Evolutionary conservation across 1,140 invertebrate species (phyloP).

Genomic region (Tribolium castaneum): DNA sequence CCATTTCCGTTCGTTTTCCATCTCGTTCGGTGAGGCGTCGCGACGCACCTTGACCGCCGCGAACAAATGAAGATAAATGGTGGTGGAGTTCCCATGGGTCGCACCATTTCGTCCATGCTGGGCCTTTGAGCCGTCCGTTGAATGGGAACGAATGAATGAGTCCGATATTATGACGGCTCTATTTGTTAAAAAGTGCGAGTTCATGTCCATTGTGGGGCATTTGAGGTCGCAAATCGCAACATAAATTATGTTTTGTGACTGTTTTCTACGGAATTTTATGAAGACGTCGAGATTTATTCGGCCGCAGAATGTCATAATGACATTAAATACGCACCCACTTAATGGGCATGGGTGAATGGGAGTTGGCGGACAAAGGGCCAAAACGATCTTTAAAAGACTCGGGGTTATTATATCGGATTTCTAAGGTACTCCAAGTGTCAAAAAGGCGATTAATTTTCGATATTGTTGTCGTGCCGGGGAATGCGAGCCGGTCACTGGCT

Average conservation of each 20-base stretch:
- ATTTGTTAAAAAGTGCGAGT: slow-evolving; percentile 35
- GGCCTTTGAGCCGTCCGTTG: neutral
- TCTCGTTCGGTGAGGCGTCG: slow-evolving; percentile 11
- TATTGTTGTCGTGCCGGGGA: neutral
- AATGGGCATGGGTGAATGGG: slow-evolving; percentile 15
- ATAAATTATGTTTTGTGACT: slow-evolving; percentile 40
- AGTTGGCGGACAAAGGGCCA: neutral
- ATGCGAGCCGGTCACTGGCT: neutral
- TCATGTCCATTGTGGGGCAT: slow-evolving; percentile 27
- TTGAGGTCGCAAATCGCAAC: slow-evolving; percentile 41
- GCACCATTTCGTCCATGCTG: slow-evolving; percentile 24
- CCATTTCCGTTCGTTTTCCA: slow-evolving; percentile 53
- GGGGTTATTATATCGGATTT: neutral
- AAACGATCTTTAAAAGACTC: slow-evolving; percentile 17
- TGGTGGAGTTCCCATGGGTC: neutral
- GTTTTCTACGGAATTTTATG: slow-evolving; percentile 24
- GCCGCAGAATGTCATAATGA: slow-evolving; percentile 41
- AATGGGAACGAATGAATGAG: slow-evolving; percentile 19
- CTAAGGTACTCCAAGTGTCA: neutral
- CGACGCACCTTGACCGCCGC: neutral
- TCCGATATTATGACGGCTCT: slow-evolving; percentile 34
- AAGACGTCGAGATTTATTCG: slow-evolving; percentile 38
- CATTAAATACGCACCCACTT: slow-evolving; percentile 31
- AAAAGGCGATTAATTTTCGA: neutral
- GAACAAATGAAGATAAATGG: slow-evolving; percentile 41